Evolutionary conservation across 2,113 vertebrate genomes (phyloP).

Genomic region (Vanacampus margaritifer): DNA sequence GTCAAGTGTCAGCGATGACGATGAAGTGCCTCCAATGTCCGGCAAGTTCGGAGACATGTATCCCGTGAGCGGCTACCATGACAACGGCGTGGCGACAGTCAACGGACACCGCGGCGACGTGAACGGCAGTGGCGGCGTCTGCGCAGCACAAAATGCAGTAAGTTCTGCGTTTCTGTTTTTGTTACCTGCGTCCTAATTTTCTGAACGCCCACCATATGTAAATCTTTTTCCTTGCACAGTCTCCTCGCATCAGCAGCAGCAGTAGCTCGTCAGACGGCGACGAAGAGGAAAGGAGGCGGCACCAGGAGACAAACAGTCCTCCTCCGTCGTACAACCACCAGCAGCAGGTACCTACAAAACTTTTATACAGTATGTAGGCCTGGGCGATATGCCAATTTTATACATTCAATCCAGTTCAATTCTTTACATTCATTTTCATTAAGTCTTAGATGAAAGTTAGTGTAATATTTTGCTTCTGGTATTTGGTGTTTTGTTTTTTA

Average conservation of each 20-base stretch:
- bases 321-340: conserved; percentile 66
- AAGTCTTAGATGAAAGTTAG: too few species aligned
- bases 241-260: conserved; percentile 86
- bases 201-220: background rate
- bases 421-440: too few species aligned
- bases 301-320: conserved; percentile 76
- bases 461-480: too few species aligned
- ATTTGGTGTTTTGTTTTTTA: too few species aligned
- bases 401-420: too few species aligned
- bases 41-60: conserved; percentile 89
- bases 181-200: background rate
- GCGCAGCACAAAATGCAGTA: conserved; percentile 81
- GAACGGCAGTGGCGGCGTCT: conserved; percentile 79
- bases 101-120: conserved; percentile 85
- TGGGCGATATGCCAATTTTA: too few species aligned
- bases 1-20: conserved; percentile 78
- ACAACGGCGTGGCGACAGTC: conserved; percentile 77
- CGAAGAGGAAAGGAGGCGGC: conserved; percentile 79
- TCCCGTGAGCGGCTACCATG: conserved; percentile 82
- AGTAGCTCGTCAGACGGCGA: conserved; percentile 93
- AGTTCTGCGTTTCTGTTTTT: conserved; percentile 9
- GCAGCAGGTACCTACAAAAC: conserved; percentile 42
- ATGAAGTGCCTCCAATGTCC: conserved; percentile 86
- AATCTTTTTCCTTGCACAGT: conserved; percentile 60
- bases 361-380: background rate